phyloP scores from a whole-genome alignment of 2,888 invertebrate genomes.

The Epsilonema sp. region DNA sequence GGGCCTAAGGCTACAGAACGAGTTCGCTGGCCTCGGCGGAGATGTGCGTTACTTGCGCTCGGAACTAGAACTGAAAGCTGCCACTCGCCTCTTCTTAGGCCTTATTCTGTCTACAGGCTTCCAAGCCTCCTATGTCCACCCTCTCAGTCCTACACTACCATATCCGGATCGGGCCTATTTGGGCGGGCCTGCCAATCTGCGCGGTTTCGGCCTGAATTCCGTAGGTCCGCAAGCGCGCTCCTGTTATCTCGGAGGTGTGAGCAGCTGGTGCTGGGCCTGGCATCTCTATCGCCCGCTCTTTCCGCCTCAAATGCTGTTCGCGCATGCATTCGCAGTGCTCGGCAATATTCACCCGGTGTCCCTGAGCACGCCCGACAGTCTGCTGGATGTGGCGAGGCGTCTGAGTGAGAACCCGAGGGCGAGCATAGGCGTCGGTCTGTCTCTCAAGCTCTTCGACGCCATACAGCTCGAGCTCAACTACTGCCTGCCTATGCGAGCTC shows the following conservation, averaged over 20 bases:
- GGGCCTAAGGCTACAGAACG: slow-evolving; percentile 41
- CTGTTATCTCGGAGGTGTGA: slow-evolving; percentile 36
- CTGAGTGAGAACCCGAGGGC: slow-evolving; percentile 36
- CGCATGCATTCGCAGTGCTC: slow-evolving; percentile 69
- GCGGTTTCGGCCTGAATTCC: slow-evolving; percentile 71
- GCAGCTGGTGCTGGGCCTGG: slow-evolving; percentile 64
- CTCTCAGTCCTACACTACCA: no score
- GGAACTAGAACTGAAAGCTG: slow-evolving; percentile 51
- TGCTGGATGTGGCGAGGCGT: background rate
- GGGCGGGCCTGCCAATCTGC: slow-evolving; percentile 66
- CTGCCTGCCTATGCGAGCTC: slow-evolving; percentile 52
- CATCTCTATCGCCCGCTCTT: slow-evolving; percentile 66
- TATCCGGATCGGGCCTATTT: slow-evolving; percentile 49
- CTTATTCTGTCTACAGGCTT: slow-evolving; percentile 22
- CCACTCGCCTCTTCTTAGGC: slow-evolving; percentile 44
- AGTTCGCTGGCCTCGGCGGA: slow-evolving; percentile 72
- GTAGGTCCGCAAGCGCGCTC: slow-evolving; percentile 63
- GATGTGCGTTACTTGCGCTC: slow-evolving; percentile 71
- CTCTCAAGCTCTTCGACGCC: slow-evolving; percentile 55
- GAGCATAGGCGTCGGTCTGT: slow-evolving; percentile 61
- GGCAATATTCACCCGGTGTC: slow-evolving; percentile 47
- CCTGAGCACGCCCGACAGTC: background rate
- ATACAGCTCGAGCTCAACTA: slow-evolving; percentile 91
- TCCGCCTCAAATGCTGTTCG: slow-evolving; percentile 47
- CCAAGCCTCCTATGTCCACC: slow-evolving; percentile 13